Conservation (phyloP, 2,797 vertebrate genomes). For the Loris lydekkerianus region DNA sequence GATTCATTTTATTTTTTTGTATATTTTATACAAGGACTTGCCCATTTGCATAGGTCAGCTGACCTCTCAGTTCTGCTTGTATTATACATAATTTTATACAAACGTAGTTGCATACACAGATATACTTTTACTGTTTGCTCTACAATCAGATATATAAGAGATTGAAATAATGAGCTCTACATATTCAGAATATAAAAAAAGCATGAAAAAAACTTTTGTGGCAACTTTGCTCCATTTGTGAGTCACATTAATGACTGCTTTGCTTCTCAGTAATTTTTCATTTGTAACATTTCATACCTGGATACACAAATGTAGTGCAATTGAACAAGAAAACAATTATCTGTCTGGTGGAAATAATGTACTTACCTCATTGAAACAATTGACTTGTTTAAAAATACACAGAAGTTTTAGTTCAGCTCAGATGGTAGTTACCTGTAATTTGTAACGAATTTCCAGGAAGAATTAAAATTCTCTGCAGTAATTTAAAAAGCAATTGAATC, state of each 20-base stretch:
- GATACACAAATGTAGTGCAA: slow-evolving; percentile 78
- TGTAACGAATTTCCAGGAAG: slow-evolving; percentile 67
- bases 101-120: not conserved
- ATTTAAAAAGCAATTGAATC: slow-evolving; percentile 36
- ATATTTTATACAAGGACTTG: not conserved
- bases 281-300: slow-evolving; percentile 80
- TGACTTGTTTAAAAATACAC: slow-evolving; percentile 81
- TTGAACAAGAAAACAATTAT: slow-evolving; percentile 81
- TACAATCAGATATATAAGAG: not conserved
- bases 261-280: slow-evolving; percentile 77
- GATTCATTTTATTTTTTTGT: slow-evolving; percentile 42
- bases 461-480: slow-evolving; percentile 60
- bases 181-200: slow-evolving; percentile 45
- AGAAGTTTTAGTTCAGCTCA: slow-evolving; percentile 69
- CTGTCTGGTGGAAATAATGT: slow-evolving; percentile 82
- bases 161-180: not conserved
- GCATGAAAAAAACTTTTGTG: slow-evolving; percentile 48
- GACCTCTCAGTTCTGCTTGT: not conserved
- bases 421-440: slow-evolving; percentile 60
- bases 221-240: slow-evolving; percentile 58
- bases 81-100: not conserved
- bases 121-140: not conserved
- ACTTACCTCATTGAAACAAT: slow-evolving; percentile 77
- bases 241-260: slow-evolving; percentile 78
- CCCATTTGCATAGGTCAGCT: not conserved